Evolutionary conservation across 2,797 vertebrate genomes (phyloP).

Genomic region (Gymnodraco acuticeps): DNA sequence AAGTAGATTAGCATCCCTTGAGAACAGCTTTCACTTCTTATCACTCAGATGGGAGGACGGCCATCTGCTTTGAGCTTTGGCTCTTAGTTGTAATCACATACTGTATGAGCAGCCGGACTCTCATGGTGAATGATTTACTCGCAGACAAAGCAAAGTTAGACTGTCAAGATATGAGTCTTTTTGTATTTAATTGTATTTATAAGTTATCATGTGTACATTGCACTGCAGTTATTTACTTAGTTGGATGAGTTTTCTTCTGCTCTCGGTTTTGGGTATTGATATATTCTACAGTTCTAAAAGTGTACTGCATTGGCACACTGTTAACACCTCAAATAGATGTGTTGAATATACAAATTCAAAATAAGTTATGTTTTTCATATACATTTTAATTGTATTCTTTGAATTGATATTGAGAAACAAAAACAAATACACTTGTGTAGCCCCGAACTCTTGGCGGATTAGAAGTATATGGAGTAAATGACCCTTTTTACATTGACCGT

Average conservation of each 20-base stretch:
- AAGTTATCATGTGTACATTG: background rate
- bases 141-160: constrained; percentile 29
- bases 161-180: constrained; percentile 21
- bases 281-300: background rate
- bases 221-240: background rate
- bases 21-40: constrained; percentile 70
- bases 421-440: background rate
- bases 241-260: background rate
- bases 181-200: background rate
- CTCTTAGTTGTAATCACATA: constrained; percentile 68
- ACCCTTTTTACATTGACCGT: background rate
- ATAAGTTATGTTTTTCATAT: background rate
- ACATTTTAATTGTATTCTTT: background rate
- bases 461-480: background rate
- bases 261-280: background rate
- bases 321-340: background rate
- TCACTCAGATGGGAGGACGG: constrained; percentile 59
- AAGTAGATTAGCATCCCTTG: constrained; percentile 69
- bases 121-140: constrained; percentile 47
- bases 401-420: background rate
- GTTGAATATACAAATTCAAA: background rate
- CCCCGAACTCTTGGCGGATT: background rate
- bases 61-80: constrained; percentile 68
- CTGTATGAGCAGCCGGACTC: constrained; percentile 35
- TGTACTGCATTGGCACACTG: background rate